These are phyloP conservation scores for Temnopleurus reevesii DNA, from an alignment of 53 echinoderm and acorn worm species.

Conservation along the genomic window DNA sequence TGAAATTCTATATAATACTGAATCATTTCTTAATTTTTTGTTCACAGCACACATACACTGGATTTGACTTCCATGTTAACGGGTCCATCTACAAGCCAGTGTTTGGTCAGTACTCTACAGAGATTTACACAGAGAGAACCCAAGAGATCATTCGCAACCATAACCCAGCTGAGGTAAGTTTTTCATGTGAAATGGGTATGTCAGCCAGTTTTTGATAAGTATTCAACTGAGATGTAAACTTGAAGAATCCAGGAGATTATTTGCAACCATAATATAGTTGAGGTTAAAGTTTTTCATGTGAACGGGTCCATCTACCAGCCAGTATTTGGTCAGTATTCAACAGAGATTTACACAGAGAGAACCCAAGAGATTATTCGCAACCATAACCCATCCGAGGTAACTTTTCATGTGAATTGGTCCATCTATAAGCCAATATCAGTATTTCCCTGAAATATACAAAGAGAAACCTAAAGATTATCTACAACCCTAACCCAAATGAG, in stretches of 20 bases:
- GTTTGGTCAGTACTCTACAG: slow-evolving; percentile 90
- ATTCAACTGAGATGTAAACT: slow-evolving; percentile 80
- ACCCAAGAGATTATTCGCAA: slow-evolving; percentile 65
- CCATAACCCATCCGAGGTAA: slow-evolving; percentile 73
- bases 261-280: neutral
- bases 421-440: too few relatives aligned
- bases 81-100: slow-evolving; percentile 78
- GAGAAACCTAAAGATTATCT: too few relatives aligned
- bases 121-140: slow-evolving; percentile 71
- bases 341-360: slow-evolving; percentile 60
- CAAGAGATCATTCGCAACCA: slow-evolving; percentile 73
- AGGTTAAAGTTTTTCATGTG: slow-evolving; percentile 77
- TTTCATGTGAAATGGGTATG: slow-evolving; percentile 79
- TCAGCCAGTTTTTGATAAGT: slow-evolving; percentile 81
- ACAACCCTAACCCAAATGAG: slow-evolving; percentile 67
- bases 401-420: too few relatives aligned
- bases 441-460: too few relatives aligned
- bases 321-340: slow-evolving; percentile 71
- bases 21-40: too few relatives aligned
- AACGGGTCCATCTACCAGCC: slow-evolving; percentile 80
- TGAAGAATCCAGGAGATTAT: too few relatives aligned
- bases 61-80: slow-evolving; percentile 88
- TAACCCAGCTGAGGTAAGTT: slow-evolving; percentile 77
- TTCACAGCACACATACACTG: slow-evolving; percentile 13
- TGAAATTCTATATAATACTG: too few relatives aligned